These are phyloP conservation scores for Hirudinaria manillensis DNA, from an alignment of 2,888 invertebrate species.

Conservation along the genomic window DNA sequence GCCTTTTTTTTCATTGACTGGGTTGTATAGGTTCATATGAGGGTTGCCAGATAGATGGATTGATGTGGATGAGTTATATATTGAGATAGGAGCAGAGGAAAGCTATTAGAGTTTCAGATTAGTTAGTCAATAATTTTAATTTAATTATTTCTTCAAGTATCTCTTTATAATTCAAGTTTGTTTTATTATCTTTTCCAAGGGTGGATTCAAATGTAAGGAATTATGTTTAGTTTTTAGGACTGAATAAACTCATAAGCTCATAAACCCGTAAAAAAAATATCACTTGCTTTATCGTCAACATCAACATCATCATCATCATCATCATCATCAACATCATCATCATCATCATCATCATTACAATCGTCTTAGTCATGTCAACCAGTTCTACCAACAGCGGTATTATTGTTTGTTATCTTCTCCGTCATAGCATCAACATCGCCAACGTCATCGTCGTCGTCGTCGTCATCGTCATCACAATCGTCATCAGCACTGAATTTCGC, in stretches of 20 bases:
- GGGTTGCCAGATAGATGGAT: too few species aligned
- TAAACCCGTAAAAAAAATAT: not conserved
- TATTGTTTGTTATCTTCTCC: too few species aligned
- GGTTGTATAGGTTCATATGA: too few species aligned
- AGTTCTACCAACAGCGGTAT: too few species aligned
- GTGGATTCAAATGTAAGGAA: not conserved
- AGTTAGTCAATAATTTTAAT: not conserved
- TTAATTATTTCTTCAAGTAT: not conserved
- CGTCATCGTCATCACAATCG: too few species aligned
- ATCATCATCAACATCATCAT: not conserved
- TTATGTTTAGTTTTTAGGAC: not conserved
- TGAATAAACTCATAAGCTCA: not conserved
- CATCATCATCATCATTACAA: not conserved
- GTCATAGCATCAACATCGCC: not conserved
- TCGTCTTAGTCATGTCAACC: too few species aligned
- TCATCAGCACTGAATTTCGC: too few species aligned
- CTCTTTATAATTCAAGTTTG: not conserved
- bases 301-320: constrained; percentile 9
- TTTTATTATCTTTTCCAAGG: not conserved
- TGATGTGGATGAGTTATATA: too few species aligned
- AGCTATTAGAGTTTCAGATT: not conserved
- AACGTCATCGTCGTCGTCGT: not conserved
- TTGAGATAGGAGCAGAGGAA: too few species aligned
- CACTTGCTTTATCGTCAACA: not conserved
- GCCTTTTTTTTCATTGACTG: not conserved